Conservation (phyloP, 2,113 vertebrate species). For the Notarius quadriscutis region DNA sequence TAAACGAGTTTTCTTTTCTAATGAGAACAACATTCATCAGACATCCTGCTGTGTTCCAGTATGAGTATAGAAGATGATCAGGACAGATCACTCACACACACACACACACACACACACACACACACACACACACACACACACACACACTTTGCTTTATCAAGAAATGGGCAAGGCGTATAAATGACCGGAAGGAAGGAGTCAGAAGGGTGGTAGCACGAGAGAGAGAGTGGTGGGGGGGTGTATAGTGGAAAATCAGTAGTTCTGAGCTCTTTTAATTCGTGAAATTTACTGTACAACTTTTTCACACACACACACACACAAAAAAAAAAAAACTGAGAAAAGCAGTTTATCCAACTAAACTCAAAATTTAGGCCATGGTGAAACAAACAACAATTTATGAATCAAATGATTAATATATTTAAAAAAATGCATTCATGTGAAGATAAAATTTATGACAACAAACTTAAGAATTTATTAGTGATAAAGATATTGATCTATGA, state of each 20-base stretch:
- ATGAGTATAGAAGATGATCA: background rate
- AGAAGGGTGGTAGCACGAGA: background rate
- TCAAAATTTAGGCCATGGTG: background rate
- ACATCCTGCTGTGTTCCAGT: background rate
- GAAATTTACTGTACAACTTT: background rate
- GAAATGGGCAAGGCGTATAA: background rate
- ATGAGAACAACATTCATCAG: background rate
- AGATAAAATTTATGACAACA: background rate
- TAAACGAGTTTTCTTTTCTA: background rate
- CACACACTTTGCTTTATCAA: background rate
- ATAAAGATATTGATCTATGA: background rate
- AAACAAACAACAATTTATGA: background rate
- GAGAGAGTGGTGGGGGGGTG: too few species aligned
- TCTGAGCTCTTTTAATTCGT: background rate
- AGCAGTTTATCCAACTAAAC: background rate
- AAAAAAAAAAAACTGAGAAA: background rate
- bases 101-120: background rate
- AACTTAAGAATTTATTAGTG: background rate
- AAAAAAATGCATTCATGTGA: background rate
- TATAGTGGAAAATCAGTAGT: background rate
- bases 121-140: background rate
- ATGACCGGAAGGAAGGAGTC: slow-evolving; percentile 22
- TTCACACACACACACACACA: too few species aligned
- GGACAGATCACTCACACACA: too few species aligned
- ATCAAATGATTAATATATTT: background rate